A percentile compares a stretch with the other conserved stretches of the same genome.
phyloP scores from a whole-genome alignment of 2,113 vertebrate species.

The Ammospiza nelsoni region DNA sequence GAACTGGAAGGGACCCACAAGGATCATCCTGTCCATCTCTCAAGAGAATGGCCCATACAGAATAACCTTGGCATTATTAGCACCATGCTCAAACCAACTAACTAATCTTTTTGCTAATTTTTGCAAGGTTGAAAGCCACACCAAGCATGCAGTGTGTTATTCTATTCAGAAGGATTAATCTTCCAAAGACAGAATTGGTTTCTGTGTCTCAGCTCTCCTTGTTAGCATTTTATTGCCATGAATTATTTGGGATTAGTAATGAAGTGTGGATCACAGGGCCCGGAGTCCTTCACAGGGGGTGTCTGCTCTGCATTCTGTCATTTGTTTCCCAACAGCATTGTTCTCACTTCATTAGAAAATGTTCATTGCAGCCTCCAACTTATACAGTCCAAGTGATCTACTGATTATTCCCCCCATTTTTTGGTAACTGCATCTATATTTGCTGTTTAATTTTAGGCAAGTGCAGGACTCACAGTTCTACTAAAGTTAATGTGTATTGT shows the following conservation, averaged over 20 bases:
- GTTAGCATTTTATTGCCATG: not conserved
- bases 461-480: not conserved
- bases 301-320: not conserved
- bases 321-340: not conserved
- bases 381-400: not conserved
- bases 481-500: not conserved
- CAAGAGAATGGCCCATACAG: not conserved
- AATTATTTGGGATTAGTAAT: not conserved
- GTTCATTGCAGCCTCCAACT: not conserved
- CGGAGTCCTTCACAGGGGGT: accelerated
- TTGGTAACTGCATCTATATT: not conserved
- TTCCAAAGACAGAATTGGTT: not conserved
- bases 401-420: not conserved
- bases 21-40: not conserved
- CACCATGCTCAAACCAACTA: not conserved
- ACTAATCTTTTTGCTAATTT: not conserved
- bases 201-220: not conserved
- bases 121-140: not conserved
- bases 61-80: not conserved
- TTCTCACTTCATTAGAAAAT: slow-evolving; percentile 14
- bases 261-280: not conserved
- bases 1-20: not conserved
- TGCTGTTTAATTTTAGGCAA: not conserved
- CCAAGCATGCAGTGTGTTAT: not conserved
- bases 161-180: not conserved